These are phyloP conservation scores for Poeciliopsis turneri DNA, from an alignment of 2,797 vertebrate genomes.

Conservation along the genomic window DNA sequence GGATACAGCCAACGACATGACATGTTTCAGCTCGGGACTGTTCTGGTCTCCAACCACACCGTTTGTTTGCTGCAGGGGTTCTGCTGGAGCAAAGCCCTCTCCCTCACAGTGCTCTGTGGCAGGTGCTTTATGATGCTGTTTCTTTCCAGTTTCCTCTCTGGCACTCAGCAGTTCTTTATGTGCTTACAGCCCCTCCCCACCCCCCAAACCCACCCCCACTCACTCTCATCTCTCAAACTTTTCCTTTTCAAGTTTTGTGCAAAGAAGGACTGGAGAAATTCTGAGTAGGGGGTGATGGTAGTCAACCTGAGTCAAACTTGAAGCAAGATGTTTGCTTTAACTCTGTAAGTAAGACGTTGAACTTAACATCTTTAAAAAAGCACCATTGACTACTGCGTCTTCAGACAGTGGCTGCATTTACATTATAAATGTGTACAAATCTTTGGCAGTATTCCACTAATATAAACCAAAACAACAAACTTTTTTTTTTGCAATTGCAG, in stretches of 20 bases:
- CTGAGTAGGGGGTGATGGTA: background rate
- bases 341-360: background rate
- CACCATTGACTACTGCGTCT: background rate
- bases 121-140: background rate
- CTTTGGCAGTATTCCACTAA: too few species aligned
- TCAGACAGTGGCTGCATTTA: background rate
- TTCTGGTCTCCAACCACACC: background rate
- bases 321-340: background rate
- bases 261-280: background rate
- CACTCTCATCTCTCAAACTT: background rate
- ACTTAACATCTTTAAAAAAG: background rate
- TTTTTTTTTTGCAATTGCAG: too few species aligned
- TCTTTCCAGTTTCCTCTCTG: background rate
- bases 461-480: too few species aligned
- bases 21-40: background rate
- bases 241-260: background rate
- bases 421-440: too few species aligned
- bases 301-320: background rate
- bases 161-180: background rate
- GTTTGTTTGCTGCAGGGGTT: constrained; percentile 2
- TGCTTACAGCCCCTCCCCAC: too few species aligned
- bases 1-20: background rate
- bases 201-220: too few species aligned
- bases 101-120: background rate
- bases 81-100: background rate